phyloP scores from a whole-genome alignment of 2,113 vertebrate genomes.

The Panthera uncia region DNA sequence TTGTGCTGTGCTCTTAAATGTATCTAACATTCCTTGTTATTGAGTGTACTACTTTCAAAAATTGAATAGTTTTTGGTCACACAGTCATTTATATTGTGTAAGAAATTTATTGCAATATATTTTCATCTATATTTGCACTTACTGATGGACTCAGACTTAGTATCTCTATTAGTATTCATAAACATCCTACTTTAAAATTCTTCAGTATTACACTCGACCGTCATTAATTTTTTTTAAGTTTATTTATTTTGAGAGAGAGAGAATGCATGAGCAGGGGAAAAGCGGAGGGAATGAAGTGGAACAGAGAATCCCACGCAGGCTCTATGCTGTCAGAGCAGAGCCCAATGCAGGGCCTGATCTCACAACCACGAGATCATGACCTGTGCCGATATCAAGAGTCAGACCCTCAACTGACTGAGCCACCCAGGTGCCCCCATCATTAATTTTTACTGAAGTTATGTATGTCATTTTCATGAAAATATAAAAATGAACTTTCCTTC shows the following conservation, averaged over 20 bases:
- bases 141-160: not conserved
- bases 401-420: too few species aligned
- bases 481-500: not conserved
- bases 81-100: not conserved
- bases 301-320: too few species aligned
- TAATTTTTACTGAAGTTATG: slow-evolving; percentile 3
- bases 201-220: not conserved
- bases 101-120: not conserved
- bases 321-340: too few species aligned
- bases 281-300: too few species aligned
- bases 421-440: not conserved
- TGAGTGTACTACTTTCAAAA: not conserved
- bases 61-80: not conserved
- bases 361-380: too few species aligned
- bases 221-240: not conserved
- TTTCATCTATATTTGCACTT: not conserved
- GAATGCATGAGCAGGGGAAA: too few species aligned
- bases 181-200: slow-evolving; percentile 11
- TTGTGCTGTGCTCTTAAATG: not conserved
- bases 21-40: not conserved
- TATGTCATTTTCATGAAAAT: slow-evolving; percentile 15
- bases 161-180: not conserved
- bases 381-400: too few species aligned
- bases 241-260: too few species aligned
- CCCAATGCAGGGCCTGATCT: too few species aligned